phyloP scores from a whole-genome alignment of 2,888 invertebrate species.

The Phytoseiulus persimilis region DNA sequence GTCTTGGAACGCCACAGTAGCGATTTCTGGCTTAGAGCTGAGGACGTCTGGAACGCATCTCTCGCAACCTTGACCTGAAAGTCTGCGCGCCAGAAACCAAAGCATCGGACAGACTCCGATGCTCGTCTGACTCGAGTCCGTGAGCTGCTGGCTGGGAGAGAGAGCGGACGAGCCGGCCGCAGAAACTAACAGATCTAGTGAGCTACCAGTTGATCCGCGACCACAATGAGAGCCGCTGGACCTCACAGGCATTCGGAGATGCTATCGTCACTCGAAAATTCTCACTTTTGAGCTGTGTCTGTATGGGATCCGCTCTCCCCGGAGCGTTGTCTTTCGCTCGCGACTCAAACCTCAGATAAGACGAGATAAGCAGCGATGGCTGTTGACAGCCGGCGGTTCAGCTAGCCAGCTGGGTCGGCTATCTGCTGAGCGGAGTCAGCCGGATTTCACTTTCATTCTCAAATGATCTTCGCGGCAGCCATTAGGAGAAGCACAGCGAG shows the following conservation, averaged over 20 bases:
- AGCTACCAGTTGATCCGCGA: background rate
- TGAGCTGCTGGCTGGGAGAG: too few relatives aligned
- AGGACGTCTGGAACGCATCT: background rate
- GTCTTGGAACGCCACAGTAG: background rate
- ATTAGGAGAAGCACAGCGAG: background rate
- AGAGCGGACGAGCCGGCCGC: background rate
- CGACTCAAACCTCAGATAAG: background rate
- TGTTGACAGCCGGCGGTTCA: background rate
- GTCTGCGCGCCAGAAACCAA: background rate
- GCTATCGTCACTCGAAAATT: background rate
- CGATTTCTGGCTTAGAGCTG: background rate
- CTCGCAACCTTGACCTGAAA: background rate
- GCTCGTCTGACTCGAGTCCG: background rate
- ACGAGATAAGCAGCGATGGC: background rate
- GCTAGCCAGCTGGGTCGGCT: too few relatives aligned
- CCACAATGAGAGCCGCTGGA: background rate
- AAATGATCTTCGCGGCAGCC: background rate
- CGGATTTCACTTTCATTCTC: background rate
- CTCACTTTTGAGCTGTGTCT: background rate
- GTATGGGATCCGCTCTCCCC: background rate
- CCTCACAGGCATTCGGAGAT: background rate
- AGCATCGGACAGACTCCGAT: background rate
- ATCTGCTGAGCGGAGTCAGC: background rate
- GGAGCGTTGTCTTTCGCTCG: background rate
- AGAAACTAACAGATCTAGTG: background rate